Percentiles rank a stretch among this genome's conserved stretches.
phyloP scores from a whole-genome alignment of 2,797 vertebrate species.

The Bryconaethiops microstoma region DNA sequence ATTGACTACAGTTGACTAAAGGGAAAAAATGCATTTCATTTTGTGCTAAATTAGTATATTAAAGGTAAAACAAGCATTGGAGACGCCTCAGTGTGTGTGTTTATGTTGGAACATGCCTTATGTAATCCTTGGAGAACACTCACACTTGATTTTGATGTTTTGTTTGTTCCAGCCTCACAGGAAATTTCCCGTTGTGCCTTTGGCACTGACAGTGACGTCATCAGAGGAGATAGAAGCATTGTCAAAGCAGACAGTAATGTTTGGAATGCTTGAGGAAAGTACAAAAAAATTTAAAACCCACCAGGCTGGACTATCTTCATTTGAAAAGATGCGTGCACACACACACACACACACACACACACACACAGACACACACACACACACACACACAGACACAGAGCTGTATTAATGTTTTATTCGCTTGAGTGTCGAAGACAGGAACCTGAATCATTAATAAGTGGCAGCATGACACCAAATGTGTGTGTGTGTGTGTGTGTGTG shows the following conservation, averaged over 20 bases:
- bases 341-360: constrained; percentile 8
- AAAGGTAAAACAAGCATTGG: background rate
- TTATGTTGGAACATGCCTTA: background rate
- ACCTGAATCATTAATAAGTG: constrained; percentile 59
- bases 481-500: too few species aligned
- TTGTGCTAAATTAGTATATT: background rate
- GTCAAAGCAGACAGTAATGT: background rate
- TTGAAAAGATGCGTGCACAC: background rate
- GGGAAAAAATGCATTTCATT: background rate
- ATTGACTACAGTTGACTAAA: too few species aligned
- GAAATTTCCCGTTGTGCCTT: constrained; percentile 7
- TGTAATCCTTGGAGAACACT: background rate
- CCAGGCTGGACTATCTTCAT: background rate
- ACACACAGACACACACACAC: constrained; percentile 25
- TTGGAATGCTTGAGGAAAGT: background rate
- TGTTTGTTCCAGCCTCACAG: constrained; percentile 11
- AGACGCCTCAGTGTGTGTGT: background rate
- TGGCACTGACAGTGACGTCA: constrained; percentile 19
- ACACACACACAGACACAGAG: constrained; percentile 16
- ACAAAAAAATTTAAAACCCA: background rate
- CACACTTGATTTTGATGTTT: background rate
- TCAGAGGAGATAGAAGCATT: constrained; percentile 1
- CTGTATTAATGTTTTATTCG: constrained; percentile 53
- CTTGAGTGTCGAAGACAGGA: constrained; percentile 41
- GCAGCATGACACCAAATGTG: constrained; percentile 41